Percentiles rank a stretch among this genome's conserved stretches.
phyloP scores from a whole-genome alignment of 2,797 vertebrate species.

The Acanthurus tractus region DNA sequence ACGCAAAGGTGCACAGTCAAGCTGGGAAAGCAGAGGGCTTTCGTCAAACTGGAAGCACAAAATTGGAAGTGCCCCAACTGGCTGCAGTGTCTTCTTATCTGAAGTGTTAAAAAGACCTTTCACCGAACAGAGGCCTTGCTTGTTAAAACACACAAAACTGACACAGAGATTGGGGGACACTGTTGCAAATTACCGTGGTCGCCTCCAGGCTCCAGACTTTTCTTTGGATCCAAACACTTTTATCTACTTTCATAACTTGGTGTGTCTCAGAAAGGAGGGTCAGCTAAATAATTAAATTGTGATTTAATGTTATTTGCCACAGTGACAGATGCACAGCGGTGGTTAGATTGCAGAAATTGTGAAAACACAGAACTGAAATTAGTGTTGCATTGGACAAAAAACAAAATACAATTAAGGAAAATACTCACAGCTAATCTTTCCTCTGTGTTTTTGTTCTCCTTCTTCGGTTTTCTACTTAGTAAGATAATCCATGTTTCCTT shows the following conservation, averaged over 20 bases:
- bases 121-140: no score
- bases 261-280: neutral
- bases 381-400: constrained; percentile 29
- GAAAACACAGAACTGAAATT: constrained; percentile 20
- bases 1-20: no score
- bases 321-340: neutral
- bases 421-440: constrained; percentile 38
- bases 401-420: constrained; percentile 48
- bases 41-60: no score
- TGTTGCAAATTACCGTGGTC: neutral
- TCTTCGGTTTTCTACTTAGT: constrained; percentile 39
- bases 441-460: constrained; percentile 39
- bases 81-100: no score
- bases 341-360: constrained; percentile 10
- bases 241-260: neutral
- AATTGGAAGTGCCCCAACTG: no score
- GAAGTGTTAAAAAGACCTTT: no score
- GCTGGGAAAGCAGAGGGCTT: no score
- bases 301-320: constrained; percentile 23
- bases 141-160: no score
- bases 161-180: neutral
- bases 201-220: neutral
- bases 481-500: constrained; percentile 50
- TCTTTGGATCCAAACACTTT: neutral
- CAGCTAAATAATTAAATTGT: neutral